Conservation (phyloP, 2,113 vertebrate genomes). For the Nothocercus julius region DNA sequence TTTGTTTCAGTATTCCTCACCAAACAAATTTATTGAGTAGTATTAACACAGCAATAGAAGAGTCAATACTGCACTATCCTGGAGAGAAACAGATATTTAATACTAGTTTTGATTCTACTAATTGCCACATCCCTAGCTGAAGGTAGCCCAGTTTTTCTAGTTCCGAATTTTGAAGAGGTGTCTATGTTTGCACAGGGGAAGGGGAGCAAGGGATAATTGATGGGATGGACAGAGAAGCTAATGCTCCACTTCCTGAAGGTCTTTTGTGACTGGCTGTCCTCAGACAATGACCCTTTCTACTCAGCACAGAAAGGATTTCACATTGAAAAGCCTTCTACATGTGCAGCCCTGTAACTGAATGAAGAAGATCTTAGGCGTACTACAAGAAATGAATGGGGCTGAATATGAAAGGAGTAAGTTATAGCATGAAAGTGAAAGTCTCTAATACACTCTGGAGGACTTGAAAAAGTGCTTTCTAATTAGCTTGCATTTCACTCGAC, state of each 20-base stretch:
- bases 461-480: constrained; percentile 46
- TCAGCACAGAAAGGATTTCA: background rate
- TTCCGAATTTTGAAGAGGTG: background rate
- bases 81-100: background rate
- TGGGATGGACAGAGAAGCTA: background rate
- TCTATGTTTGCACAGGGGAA: background rate
- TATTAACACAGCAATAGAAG: background rate
- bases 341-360: background rate
- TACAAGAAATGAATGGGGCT: background rate
- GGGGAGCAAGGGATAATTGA: background rate
- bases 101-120: background rate
- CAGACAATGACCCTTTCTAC: background rate
- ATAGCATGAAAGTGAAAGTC: constrained; percentile 5
- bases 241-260: background rate
- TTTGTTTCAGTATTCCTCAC: background rate
- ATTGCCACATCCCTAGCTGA: background rate
- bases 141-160: background rate
- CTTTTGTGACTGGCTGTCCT: background rate
- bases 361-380: background rate
- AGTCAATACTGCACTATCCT: background rate
- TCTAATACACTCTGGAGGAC: constrained; percentile 27
- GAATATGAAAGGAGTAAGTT: background rate
- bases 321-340: background rate
- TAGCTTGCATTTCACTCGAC: constrained; percentile 25
- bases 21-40: background rate